phyloP scores from a whole-genome alignment of 2,888 invertebrate species.

The Mechanitis messenoides region DNA sequence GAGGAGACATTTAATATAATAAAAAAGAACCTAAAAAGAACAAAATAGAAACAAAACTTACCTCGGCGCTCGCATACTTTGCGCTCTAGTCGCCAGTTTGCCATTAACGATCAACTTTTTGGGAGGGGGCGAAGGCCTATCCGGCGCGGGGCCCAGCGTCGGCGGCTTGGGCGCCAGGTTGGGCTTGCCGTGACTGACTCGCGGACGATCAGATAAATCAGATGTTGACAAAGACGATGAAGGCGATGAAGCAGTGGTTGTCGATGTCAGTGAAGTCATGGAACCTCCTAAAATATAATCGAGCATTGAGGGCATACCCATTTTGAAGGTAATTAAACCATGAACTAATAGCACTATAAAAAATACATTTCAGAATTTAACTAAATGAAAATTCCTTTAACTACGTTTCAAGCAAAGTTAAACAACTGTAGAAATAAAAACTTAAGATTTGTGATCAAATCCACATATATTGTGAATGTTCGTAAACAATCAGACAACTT shows the following conservation, averaged over 20 bases:
- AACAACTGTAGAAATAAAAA: no score
- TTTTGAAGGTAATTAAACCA: background rate
- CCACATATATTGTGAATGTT: no score
- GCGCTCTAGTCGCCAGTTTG: conserved; percentile 82
- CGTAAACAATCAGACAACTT: conserved; percentile 15
- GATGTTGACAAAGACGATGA: conserved; percentile 63
- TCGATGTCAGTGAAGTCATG: conserved; percentile 62
- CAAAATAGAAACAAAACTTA: conserved; percentile 41
- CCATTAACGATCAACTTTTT: conserved; percentile 79
- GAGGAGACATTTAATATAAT: background rate
- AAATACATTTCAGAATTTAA: background rate
- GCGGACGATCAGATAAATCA: conserved; percentile 66
- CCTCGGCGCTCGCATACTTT: conserved; percentile 90
- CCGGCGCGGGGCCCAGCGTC: conserved; percentile 40
- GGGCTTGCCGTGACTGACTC: conserved; percentile 84
- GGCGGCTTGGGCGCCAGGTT: conserved; percentile 91
- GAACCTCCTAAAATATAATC: conserved; percentile 53
- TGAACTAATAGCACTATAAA: background rate
- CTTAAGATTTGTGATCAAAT: no score
- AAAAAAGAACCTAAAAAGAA: background rate
- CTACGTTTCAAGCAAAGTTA: no score
- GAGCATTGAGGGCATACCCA: background rate
- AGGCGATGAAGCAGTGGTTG: conserved; percentile 52
- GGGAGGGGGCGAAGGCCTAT: conserved; percentile 82
- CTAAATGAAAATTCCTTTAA: no score